Percentiles rank a stretch among this genome's conserved stretches.
Evolutionary conservation across 2,113 vertebrate genomes (phyloP).

Genomic region (Genyomyrus donnyi): DNA sequence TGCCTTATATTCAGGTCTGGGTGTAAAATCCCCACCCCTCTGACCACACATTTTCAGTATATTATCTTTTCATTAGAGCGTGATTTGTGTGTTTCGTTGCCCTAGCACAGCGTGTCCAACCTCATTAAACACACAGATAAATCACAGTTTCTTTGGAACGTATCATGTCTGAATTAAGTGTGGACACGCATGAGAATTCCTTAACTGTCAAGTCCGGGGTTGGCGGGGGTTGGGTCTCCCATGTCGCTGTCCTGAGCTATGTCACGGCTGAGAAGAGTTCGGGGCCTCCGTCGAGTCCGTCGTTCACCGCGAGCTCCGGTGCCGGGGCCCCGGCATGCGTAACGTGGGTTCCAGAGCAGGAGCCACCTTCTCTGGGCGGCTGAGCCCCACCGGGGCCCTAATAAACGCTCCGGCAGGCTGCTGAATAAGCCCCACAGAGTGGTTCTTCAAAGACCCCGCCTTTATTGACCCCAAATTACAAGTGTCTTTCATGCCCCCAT

Average conservation of each 20-base stretch:
- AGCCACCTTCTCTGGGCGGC: not conserved
- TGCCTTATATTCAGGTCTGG: not conserved
- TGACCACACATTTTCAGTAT: not conserved
- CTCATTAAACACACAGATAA: constrained; percentile 9
- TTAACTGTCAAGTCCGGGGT: not conserved
- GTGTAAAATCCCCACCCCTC: not conserved
- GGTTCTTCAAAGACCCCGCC: constrained; percentile 2
- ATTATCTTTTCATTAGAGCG: not conserved
- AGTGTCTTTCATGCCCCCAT: constrained; percentile 47
- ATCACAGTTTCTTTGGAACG: not conserved
- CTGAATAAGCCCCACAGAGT: constrained; percentile 9
- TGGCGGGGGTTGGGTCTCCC: not conserved
- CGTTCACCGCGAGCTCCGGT: not conserved
- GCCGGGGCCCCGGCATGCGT: not conserved
- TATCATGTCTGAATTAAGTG: not conserved
- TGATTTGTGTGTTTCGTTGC: not conserved
- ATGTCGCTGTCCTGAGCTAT: not conserved
- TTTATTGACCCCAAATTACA: constrained; percentile 23
- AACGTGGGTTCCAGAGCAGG: not conserved
- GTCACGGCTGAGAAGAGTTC: not conserved
- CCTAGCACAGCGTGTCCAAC: not conserved
- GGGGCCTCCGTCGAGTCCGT: not conserved
- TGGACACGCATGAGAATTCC: constrained; percentile 7
- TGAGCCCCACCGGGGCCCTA: not conserved
- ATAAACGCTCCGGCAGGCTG: not conserved